These are phyloP conservation scores for Drosophila gaucha DNA, from an alignment of 2,888 invertebrate species.

Conservation along the genomic window DNA sequence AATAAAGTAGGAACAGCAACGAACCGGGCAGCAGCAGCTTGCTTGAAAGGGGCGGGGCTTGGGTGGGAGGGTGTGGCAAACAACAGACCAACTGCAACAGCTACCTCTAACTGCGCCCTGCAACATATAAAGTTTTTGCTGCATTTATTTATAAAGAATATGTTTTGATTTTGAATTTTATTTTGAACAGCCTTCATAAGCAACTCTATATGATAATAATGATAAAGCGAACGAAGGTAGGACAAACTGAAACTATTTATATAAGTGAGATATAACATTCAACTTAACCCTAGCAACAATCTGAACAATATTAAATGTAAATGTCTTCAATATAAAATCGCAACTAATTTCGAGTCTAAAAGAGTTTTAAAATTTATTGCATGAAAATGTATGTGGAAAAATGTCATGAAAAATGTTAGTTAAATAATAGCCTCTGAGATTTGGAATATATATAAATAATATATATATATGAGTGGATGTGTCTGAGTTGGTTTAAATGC, in stretches of 20 bases:
- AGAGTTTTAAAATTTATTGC: background rate
- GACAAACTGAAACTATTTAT: background rate
- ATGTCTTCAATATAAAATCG: background rate
- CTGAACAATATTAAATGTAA: background rate
- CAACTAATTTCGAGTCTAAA: background rate
- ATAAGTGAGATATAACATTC: background rate
- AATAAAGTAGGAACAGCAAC: conserved; percentile 34
- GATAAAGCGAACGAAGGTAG: background rate
- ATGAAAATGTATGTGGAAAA: conserved; percentile 18
- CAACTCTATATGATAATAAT: background rate
- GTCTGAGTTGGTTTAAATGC: conserved; percentile 20
- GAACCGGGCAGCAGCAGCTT: conserved; percentile 33
- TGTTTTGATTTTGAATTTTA: background rate
- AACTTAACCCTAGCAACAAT: too few relatives aligned
- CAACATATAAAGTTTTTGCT: conserved; percentile 29
- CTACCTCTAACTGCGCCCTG: conserved; percentile 25
- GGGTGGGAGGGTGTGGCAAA: conserved; percentile 8
- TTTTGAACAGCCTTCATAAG: background rate
- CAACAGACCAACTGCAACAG: conserved; percentile 31
- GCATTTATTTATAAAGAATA: background rate
- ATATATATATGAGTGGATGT: background rate
- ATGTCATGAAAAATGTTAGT: conserved; percentile 25
- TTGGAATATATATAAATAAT: background rate
- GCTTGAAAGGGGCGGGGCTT: background rate
- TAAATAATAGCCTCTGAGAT: conserved; percentile 54